Conservation (phyloP, 2,113 vertebrate species). For the Micronycteris hirsuta region DNA sequence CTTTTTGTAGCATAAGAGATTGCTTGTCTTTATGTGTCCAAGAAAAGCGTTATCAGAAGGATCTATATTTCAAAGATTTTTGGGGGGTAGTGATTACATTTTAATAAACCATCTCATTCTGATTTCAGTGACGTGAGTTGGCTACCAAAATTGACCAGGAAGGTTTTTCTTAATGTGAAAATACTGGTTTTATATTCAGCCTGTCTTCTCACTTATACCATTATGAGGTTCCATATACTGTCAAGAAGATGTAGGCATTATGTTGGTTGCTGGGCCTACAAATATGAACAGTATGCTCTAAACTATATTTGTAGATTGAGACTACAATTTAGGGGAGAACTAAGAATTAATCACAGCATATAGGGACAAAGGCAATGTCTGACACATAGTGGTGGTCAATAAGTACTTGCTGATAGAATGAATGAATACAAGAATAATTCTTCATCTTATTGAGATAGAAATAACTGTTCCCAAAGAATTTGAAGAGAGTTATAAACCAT, state of each 20-base stretch:
- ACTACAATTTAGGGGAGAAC: neutral
- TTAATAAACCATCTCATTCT: neutral
- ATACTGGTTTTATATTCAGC: neutral
- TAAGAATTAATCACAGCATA: conserved; percentile 17
- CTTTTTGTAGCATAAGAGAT: neutral
- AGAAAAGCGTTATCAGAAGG: neutral
- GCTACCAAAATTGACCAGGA: neutral
- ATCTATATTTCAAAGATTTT: neutral
- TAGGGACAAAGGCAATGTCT: neutral
- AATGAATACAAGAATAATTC: neutral
- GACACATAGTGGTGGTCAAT: neutral
- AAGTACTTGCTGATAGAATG: neutral
- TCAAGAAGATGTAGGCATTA: neutral
- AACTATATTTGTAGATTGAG: neutral
- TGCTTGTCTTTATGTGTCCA: neutral
- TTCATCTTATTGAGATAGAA: neutral
- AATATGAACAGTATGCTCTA: neutral
- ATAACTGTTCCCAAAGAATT: neutral
- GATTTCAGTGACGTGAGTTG: neutral
- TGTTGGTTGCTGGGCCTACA: neutral
- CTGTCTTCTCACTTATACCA: neutral
- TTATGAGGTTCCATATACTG: neutral
- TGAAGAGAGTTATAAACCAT: neutral
- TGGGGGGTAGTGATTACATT: neutral
- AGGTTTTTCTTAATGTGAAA: neutral